Conservation (phyloP, 2,797 vertebrate species). For the Fringilla coelebs region DNA sequence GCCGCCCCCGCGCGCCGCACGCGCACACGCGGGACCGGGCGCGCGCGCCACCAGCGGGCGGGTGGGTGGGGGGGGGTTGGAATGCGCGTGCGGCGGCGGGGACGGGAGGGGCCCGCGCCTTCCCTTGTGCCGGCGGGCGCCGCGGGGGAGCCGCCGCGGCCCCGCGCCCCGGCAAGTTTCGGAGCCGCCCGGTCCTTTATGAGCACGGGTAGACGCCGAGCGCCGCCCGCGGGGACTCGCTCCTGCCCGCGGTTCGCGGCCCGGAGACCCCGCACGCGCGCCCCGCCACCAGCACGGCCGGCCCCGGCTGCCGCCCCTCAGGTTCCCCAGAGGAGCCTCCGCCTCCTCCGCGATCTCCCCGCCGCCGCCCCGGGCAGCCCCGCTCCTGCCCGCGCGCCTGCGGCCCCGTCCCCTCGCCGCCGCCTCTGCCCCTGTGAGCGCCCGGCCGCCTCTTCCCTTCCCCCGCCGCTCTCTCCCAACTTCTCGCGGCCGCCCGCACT, state of each 20-base stretch:
- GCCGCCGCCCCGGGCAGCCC: background rate
- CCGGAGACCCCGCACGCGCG: background rate
- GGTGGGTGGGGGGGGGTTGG: background rate
- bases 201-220: background rate
- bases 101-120: background rate
- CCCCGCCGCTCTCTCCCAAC: background rate
- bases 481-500: background rate
- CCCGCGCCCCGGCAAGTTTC: background rate
- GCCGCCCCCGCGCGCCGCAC: background rate
- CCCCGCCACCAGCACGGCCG: background rate
- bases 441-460: conserved; percentile 34
- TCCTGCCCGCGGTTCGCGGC: background rate
- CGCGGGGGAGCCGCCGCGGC: background rate
- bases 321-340: background rate
- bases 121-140: background rate
- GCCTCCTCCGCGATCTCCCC: background rate
- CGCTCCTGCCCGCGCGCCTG: background rate
- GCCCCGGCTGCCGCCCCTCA: background rate
- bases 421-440: background rate
- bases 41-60: background rate
- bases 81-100: background rate
- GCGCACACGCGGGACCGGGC: background rate
- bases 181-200: background rate
- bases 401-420: background rate
- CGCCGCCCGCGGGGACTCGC: background rate